These are phyloP conservation scores for Puma concolor DNA, from an alignment of 2,113 vertebrate genomes.

Conservation along the genomic window DNA sequence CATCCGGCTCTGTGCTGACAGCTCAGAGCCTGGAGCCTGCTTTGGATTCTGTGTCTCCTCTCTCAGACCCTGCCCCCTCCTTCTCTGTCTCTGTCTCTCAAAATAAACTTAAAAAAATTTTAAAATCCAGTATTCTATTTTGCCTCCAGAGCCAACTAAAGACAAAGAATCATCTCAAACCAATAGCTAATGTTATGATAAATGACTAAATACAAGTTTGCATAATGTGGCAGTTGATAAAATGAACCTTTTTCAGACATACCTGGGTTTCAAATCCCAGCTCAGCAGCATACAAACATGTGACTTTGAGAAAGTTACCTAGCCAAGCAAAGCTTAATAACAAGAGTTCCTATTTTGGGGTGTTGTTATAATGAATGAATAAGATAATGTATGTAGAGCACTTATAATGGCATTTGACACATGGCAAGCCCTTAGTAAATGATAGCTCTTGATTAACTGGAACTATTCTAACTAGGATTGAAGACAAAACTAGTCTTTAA, in stretches of 20 bases:
- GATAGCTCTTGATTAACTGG: not conserved
- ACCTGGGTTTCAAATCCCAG: conserved; percentile 16
- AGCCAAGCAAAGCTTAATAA: conserved; percentile 13
- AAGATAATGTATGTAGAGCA: not conserved
- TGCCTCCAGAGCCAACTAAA: not conserved
- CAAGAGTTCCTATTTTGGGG: not conserved
- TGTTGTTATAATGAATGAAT: not conserved
- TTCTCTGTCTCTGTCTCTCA: not conserved
- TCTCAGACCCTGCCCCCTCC: not conserved
- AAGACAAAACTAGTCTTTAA: conserved; percentile 1
- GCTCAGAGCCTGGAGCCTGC: no score
- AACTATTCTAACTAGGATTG: not conserved
- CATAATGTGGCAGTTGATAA: not conserved
- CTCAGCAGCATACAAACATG: not conserved
- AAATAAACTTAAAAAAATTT: not conserved
- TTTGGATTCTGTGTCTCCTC: not conserved
- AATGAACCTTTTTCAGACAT: conserved; percentile 37
- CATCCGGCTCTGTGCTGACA: not conserved
- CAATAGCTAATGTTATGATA: not conserved
- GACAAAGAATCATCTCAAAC: not conserved
- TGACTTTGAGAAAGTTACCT: conserved; percentile 4
- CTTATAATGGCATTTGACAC: not conserved
- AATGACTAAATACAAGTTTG: not conserved
- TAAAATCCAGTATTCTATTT: not conserved
- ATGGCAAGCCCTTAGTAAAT: not conserved